A percentile compares a stretch with the other conserved stretches of the same genome.
These are phyloP conservation scores for Apostichopus japonicus DNA, from an alignment of 35 echinoderm and acorn worm species.

Conservation along the genomic window DNA sequence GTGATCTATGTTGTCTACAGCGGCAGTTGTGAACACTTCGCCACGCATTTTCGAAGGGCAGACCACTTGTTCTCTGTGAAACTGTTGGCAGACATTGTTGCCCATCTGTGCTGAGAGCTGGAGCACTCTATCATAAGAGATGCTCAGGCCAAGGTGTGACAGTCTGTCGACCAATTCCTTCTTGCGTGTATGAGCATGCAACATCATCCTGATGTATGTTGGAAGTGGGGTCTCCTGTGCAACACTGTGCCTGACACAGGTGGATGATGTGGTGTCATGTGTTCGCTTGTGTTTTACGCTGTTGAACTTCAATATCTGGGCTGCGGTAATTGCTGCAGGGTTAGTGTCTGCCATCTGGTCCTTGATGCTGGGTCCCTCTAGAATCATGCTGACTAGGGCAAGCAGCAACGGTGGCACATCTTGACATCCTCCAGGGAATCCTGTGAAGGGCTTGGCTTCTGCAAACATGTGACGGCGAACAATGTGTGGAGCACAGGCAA, in stretches of 20 bases:
- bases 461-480: conserved; percentile 49
- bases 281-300: conserved; percentile 22
- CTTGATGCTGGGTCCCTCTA: conserved; percentile 47
- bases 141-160: conserved; percentile 46
- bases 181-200: conserved; percentile 53
- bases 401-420: conserved; percentile 31
- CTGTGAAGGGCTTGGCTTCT: conserved; percentile 1
- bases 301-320: conserved; percentile 13
- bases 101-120: conserved; percentile 59
- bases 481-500: conserved; percentile 25
- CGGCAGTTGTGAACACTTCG: conserved; percentile 63
- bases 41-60: conserved; percentile 67
- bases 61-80: conserved; percentile 76
- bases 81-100: conserved; percentile 68
- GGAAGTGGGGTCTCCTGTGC: conserved; percentile 60
- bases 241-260: conserved; percentile 26
- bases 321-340: neutral
- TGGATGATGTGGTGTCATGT: neutral
- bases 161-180: conserved; percentile 61
- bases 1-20: conserved; percentile 85
- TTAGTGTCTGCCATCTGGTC: neutral
- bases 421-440: conserved; percentile 40
- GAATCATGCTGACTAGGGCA: neutral
- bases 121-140: conserved; percentile 76
- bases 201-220: conserved; percentile 44